These are phyloP conservation scores for Aphelocoma coerulescens DNA, from an alignment of 2,113 vertebrate genomes.

Conservation along the genomic window DNA sequence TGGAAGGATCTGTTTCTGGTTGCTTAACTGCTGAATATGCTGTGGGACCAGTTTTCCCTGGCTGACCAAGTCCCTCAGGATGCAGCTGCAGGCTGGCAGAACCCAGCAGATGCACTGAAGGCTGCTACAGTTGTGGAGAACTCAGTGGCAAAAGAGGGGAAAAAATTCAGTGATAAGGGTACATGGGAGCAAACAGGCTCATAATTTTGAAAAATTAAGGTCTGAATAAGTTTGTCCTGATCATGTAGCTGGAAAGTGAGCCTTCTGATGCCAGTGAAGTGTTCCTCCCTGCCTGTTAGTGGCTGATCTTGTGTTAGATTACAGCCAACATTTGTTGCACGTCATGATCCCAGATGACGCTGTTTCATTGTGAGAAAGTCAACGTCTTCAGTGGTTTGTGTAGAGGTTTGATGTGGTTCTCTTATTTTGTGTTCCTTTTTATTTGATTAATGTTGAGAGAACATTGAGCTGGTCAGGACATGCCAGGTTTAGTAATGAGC, in stretches of 20 bases:
- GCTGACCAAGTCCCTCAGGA: background rate
- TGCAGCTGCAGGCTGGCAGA: background rate
- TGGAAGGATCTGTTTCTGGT: background rate
- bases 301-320: background rate
- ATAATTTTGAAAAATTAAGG: background rate
- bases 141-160: background rate
- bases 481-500: background rate
- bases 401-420: background rate
- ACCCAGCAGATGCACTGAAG: background rate
- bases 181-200: background rate
- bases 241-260: background rate
- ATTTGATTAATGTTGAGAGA: background rate
- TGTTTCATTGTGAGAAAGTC: background rate
- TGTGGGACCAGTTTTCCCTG: background rate
- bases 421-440: background rate
- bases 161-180: background rate
- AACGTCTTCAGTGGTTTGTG: background rate
- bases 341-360: background rate
- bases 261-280: background rate
- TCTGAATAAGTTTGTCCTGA: background rate
- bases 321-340: background rate
- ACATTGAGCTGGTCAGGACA: background rate
- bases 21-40: background rate
- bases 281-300: background rate
- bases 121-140: background rate